phyloP scores from a whole-genome alignment of 2,797 vertebrate species.

The Mus caroli region DNA sequence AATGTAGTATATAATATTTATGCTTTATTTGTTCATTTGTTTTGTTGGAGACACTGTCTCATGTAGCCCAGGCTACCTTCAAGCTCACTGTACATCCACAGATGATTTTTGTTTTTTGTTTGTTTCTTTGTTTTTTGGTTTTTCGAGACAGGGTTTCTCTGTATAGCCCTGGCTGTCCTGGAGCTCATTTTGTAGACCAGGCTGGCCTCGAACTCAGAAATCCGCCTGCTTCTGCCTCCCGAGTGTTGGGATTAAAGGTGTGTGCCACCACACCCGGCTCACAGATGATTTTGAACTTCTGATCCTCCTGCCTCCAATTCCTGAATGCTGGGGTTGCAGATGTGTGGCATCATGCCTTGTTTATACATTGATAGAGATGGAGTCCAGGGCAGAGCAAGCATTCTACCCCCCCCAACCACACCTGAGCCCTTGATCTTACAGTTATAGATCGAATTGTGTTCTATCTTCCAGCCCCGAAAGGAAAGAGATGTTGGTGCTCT shows the following conservation, averaged over 20 bases:
- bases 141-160: too few species aligned
- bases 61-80: background rate
- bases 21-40: background rate
- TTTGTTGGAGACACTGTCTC: background rate
- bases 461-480: background rate
- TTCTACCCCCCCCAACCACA: background rate
- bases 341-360: background rate
- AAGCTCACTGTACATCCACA: background rate
- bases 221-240: too few species aligned
- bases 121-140: too few species aligned
- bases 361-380: background rate
- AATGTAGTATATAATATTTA: background rate
- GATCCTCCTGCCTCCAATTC: background rate
- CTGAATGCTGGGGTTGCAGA: background rate
- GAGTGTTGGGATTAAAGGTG: too few species aligned
- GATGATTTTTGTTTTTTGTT: background rate
- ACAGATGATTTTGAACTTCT: background rate
- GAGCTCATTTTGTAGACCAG: too few species aligned
- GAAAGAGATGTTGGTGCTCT: background rate
- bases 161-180: too few species aligned
- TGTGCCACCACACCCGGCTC: too few species aligned
- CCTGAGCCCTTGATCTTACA: background rate
- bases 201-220: too few species aligned
- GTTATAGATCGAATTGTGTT: background rate
- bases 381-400: background rate